Base-by-base conservation (phyloP, 2,797 vertebrate species). In the Mus caroli region DNA sequence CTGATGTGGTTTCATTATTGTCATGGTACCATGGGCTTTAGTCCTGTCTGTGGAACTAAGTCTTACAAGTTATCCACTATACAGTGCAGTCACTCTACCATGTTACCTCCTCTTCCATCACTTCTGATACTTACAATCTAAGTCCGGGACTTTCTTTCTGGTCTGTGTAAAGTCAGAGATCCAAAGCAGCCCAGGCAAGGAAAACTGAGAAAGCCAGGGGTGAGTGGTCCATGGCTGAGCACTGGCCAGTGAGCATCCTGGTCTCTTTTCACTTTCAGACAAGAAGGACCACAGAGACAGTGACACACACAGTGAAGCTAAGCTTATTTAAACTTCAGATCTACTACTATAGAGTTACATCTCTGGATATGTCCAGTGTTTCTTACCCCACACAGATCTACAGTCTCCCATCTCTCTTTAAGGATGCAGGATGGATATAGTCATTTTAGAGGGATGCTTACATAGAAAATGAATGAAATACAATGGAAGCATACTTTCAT, bases 281-380 rank as follows among this genome's bases (percentile, higher is more conserved):
- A 20, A 91, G 58, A 80, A 89, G 37, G 26, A 6, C 15, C 60
- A 73, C 17, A 88, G 26, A 93, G 46, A 93, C n/a, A 73, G 14
- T 37, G 40, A 54, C 52, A 54, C 52, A 14, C 6, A 73, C 75
- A 92, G n/a, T 73, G 86, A 58, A 90, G 56, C 37, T 87, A 28
- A 93, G 15, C 20, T 95, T 64, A 13, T 34, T 22, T 96, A 91
- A 50, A 92, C 73, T 85, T 28, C 17, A 94, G 24, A 64, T 88
- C 76, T 67, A 8, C 46, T 91, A 69, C 56, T 83, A 94, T 60
- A 92, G 15, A 71, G 34, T 2, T 2, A 28, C 10, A 22, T 54
- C 20, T 15, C 3, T 77, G 8, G 75, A 10, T 64, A 56, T 9
- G 37, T 15, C 28, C 9, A 31, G 40, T 56, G 2, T 88, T 90